Evolutionary conservation across 2,113 vertebrate genomes (phyloP).

Genomic region (Cygnus atratus): DNA sequence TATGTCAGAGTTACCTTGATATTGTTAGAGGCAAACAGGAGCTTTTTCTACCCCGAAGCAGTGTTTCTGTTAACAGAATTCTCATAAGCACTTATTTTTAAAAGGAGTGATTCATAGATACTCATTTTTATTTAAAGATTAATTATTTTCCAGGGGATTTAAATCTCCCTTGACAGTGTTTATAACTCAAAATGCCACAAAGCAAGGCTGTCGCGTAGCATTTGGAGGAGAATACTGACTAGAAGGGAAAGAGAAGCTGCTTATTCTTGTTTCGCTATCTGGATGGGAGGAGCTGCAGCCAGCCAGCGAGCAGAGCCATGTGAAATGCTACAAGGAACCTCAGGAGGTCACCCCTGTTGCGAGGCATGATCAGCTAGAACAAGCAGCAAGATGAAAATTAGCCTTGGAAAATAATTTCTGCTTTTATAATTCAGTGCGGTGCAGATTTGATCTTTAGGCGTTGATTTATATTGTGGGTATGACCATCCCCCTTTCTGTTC

Average conservation of each 20-base stretch:
- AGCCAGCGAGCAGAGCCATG: background rate
- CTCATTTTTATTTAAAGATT: constrained; percentile 15
- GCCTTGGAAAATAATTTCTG: background rate
- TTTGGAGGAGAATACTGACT: background rate
- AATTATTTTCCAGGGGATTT: constrained; percentile 30
- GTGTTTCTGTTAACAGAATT: background rate
- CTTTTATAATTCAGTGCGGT: background rate
- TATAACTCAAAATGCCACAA: constrained; percentile 19
- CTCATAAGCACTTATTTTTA: constrained; percentile 15
- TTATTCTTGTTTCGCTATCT: background rate
- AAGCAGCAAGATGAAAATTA: constrained; percentile 18
- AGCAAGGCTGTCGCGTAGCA: constrained; percentile 18
- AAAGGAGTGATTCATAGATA: constrained; percentile 21
- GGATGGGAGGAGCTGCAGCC: constrained; percentile 10
- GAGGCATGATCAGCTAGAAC: constrained; percentile 8
- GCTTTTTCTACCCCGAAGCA: background rate
- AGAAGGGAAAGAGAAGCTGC: constrained; percentile 18
- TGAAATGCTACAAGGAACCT: constrained; percentile 34
- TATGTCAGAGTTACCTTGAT: background rate
- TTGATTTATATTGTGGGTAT: background rate
- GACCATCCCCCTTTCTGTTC: background rate
- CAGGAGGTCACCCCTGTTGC: constrained; percentile 54
- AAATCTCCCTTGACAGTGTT: constrained; percentile 31
- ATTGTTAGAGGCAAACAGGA: constrained; percentile 19
- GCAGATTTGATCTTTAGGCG: background rate